Evolutionary conservation across 2,797 vertebrate species (phyloP).

Genomic region (Varecia variegata): DNA sequence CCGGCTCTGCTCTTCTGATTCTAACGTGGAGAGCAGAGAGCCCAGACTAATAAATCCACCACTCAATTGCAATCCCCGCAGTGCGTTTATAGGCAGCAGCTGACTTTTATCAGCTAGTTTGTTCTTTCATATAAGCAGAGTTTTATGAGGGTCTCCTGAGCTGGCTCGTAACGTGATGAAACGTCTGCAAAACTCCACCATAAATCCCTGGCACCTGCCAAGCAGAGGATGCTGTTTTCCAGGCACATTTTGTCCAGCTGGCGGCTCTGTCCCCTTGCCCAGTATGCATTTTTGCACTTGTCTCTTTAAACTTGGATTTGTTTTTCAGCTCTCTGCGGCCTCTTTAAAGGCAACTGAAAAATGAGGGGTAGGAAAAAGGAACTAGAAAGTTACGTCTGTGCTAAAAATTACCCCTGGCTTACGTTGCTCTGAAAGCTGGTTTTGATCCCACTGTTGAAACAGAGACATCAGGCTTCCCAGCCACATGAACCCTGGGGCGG

Average conservation of each 20-base stretch:
- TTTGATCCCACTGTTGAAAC: conserved; percentile 63
- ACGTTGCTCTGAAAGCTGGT: conserved; percentile 47
- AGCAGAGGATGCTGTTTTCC: conserved; percentile 48
- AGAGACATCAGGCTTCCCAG: conserved; percentile 62
- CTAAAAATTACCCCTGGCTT: conserved; percentile 68
- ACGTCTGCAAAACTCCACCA: conserved; percentile 66
- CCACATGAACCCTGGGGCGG: background rate
- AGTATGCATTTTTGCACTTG: conserved; percentile 79
- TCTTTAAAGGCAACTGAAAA: conserved; percentile 76
- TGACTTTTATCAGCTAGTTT: conserved; percentile 78
- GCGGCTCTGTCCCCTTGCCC: conserved; percentile 69
- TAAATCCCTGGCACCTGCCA: conserved; percentile 73
- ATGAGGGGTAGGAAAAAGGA: conserved; percentile 70
- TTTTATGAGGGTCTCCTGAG: conserved; percentile 80
- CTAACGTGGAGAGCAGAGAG: conserved; percentile 54
- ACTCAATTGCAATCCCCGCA: conserved; percentile 59
- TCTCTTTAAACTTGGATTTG: conserved; percentile 79
- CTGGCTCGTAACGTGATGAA: conserved; percentile 61
- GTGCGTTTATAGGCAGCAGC: conserved; percentile 74
- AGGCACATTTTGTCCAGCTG: conserved; percentile 77
- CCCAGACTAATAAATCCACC: conserved; percentile 72
- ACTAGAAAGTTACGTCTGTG: conserved; percentile 75
- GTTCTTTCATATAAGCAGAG: conserved; percentile 69
- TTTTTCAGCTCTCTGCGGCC: conserved; percentile 69
- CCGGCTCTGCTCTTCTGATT: conserved; percentile 49